Base-by-base conservation (phyloP, 2,113 vertebrate genomes). In the Tautogolabrus adspersus region DNA sequence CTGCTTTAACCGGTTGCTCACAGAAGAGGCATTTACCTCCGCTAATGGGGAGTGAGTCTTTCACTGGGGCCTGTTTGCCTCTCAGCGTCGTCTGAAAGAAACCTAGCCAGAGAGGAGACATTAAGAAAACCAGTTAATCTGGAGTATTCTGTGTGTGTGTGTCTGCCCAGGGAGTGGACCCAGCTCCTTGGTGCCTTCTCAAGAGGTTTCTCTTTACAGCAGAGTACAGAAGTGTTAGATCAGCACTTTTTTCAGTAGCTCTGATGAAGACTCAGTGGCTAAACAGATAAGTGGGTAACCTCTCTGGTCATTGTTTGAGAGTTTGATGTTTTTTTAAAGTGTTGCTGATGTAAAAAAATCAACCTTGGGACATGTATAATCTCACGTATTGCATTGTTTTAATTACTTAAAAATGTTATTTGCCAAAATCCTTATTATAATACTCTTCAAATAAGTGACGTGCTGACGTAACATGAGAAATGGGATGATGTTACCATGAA, bases 11-110 rank as follows among this genome's bases (percentile, higher is more conserved):
- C 47, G 79, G 87, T 78, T 79, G 88, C 91, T 90, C 88, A 92
- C 89, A 92, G 88, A 92, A 94, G 93, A 92, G 89, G 89, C 87
- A 89, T 94, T 94, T 91, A 92, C 82, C 83, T 90, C 84, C 84
- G 55, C 86, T 92, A 93, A 93, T 92, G 91, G 92, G 74, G 77
- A 89, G 80, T 77, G 83, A 92, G 87, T 82, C 85, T 91, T 87
- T 93, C 85, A 89, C 74, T 13, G 63, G 73, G 64, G 73, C 75
- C 75, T 73, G 86, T 88, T 91, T 72, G 81, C 85, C 85, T 89
- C 84, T 91, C 89, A 82, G 73, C 60, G 30, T 34, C 55, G 75
- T 62, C 84, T 89, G 85, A 90, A 91, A 92, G 89, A 91, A 87
- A 86, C 79, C 82, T 84, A 56, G 62, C 83, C 88, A 87, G 78